Evolutionary conservation across 2,888 invertebrate species (phyloP).

Genomic region (Eupeodes luniger): DNA sequence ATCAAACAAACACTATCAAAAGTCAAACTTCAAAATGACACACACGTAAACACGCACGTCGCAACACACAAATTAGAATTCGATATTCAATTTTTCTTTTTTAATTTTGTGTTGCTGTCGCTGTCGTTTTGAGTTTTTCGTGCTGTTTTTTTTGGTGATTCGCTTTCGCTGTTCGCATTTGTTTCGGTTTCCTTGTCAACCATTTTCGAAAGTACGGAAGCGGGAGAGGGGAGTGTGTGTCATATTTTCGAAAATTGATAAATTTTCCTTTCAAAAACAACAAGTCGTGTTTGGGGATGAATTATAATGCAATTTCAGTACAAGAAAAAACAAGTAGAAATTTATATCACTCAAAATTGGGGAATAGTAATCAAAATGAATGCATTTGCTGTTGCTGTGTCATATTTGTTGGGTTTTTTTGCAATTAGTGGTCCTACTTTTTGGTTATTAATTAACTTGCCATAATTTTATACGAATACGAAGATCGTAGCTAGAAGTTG

Average conservation of each 20-base stretch:
- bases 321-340: constrained; percentile 23
- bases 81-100: constrained; percentile 45
- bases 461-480: constrained; percentile 25
- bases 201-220: constrained; percentile 53
- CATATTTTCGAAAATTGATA: constrained; percentile 16
- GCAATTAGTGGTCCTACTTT: not conserved
- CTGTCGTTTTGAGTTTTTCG: constrained; percentile 45
- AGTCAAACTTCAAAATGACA: constrained; percentile 75
- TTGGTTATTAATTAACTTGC: constrained; percentile 51
- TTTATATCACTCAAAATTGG: constrained; percentile 7
- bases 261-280: not conserved
- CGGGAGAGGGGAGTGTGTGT: not conserved
- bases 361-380: not conserved
- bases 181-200: constrained; percentile 33
- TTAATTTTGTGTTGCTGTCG: too few species aligned
- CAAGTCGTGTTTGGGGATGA: not conserved
- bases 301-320: not conserved
- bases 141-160: constrained; percentile 9
- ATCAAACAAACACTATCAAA: constrained; percentile 67
- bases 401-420: constrained; percentile 39
- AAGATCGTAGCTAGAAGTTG: constrained; percentile 13
- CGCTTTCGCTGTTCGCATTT: constrained; percentile 12
- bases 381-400: not conserved
- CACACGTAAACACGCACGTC: constrained; percentile 48
- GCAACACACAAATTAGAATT: constrained; percentile 66